Evolutionary conservation across 2,113 vertebrate species (phyloP).

Genomic region (Coptodon bakossiorum): DNA sequence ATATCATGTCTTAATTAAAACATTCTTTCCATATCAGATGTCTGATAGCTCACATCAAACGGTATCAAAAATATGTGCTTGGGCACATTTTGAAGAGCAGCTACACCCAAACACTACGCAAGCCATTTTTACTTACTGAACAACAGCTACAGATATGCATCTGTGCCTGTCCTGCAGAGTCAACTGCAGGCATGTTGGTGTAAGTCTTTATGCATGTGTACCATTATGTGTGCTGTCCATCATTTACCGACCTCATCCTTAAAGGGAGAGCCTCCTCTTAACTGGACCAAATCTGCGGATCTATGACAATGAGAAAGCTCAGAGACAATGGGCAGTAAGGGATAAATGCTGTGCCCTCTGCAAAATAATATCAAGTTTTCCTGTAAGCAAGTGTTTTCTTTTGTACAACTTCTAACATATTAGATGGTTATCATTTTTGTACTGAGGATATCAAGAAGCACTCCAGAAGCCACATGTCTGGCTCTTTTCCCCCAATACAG

Average conservation of each 20-base stretch:
- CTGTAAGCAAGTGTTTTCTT: not conserved
- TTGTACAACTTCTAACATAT: not conserved
- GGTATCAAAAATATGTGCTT: not conserved
- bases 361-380: not conserved
- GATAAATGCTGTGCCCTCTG: not conserved
- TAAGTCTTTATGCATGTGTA: not conserved
- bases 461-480: not conserved
- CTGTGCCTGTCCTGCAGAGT: not conserved
- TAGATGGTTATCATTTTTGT: not conserved
- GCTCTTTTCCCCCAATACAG: not conserved
- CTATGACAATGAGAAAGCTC: not conserved
- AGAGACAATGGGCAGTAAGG: not conserved
- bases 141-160: not conserved
- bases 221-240: not conserved
- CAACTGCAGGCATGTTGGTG: not conserved
- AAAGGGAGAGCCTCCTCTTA: not conserved
- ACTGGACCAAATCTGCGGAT: not conserved
- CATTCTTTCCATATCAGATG: not conserved
- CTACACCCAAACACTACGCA: not conserved
- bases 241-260: not conserved
- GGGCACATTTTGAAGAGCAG: not conserved
- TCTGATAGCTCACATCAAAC: not conserved
- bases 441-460: not conserved
- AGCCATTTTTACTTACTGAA: not conserved
- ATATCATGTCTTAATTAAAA: not conserved